Conservation (phyloP, 2,113 vertebrate species). For the Leptocoma aspasia region DNA sequence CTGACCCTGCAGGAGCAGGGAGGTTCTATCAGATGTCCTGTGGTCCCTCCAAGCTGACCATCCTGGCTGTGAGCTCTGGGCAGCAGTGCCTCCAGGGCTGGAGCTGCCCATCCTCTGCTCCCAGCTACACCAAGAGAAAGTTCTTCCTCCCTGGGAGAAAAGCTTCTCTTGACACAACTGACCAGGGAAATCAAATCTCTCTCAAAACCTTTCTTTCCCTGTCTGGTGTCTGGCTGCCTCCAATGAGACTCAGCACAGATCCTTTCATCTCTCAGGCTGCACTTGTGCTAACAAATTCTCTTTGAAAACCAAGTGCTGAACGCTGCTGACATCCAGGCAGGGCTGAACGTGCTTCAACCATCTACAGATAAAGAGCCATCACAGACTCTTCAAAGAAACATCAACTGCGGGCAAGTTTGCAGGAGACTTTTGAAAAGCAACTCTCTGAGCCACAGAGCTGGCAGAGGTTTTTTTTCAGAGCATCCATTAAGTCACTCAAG, state of each 20-base stretch:
- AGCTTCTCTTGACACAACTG: neutral
- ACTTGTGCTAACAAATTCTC: conserved; percentile 38
- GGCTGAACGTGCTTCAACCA: neutral
- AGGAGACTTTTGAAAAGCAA: neutral
- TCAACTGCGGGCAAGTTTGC: neutral
- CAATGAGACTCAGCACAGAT: neutral
- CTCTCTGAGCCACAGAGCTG: neutral
- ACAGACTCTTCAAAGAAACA: conserved; percentile 50
- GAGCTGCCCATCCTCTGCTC: neutral
- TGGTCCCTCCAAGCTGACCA: neutral
- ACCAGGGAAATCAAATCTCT: neutral
- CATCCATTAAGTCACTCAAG: neutral
- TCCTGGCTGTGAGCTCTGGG: neutral
- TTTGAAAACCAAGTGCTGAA: conserved; percentile 26
- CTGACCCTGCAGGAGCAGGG: neutral
- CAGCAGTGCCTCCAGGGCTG: rapidly evolving
- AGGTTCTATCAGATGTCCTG: neutral
- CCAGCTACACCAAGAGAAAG: neutral
- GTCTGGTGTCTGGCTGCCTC: neutral
- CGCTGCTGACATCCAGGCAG: neutral
- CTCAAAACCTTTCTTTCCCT: neutral
- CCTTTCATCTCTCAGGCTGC: conserved; percentile 42
- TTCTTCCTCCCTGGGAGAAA: neutral
- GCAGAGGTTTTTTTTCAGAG: neutral
- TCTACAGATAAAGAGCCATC: neutral